Conservation (phyloP, 2,113 vertebrate genomes). For the Trichechus manatus region DNA sequence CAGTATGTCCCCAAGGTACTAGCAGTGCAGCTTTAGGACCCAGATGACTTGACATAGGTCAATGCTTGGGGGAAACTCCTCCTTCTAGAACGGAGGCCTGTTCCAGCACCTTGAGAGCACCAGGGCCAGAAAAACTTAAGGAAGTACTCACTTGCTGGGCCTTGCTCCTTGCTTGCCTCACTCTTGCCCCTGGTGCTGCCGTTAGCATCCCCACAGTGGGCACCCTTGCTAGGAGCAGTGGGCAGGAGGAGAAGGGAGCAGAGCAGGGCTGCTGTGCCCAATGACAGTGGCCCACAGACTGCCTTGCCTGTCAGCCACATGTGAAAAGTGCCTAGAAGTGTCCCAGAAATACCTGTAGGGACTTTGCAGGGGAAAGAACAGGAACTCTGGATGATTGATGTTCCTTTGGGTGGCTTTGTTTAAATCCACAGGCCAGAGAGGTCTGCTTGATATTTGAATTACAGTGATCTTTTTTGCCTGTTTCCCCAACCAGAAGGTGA, state of each 20-base stretch:
- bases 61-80: neutral
- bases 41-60: neutral
- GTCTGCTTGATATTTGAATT: neutral
- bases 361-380: neutral
- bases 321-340: constrained; percentile 8
- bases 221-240: neutral
- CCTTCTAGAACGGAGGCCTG: neutral
- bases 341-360: neutral
- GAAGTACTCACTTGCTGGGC: neutral
- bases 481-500: neutral
- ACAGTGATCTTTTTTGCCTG: neutral
- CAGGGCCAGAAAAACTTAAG: neutral
- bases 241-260: neutral
- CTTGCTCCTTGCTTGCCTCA: neutral
- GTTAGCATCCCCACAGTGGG: neutral
- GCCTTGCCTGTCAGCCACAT: neutral
- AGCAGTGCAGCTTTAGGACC: neutral
- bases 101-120: neutral
- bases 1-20: neutral
- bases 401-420: neutral
- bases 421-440: neutral
- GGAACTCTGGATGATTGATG: neutral
- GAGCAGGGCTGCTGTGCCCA: neutral
- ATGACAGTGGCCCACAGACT: neutral
- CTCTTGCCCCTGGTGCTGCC: neutral